Base-by-base conservation (phyloP, 2,888 invertebrate genomes). In the Campoplex capitator region DNA sequence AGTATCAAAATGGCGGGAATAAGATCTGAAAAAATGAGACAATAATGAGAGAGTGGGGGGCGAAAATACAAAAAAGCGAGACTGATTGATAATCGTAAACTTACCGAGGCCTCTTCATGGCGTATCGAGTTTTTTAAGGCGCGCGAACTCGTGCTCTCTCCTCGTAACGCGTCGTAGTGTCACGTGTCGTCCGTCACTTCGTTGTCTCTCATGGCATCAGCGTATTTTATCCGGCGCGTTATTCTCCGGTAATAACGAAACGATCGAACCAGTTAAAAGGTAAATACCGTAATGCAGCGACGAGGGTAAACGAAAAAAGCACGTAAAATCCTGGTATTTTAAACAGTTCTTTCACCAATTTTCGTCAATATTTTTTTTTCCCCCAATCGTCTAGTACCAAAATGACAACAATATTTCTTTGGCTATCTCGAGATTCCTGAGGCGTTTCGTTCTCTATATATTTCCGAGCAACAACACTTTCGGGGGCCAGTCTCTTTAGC, bases 21-120 rank as follows among this genome's bases (percentile, higher is more conserved):
- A 9, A 42, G 9, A 42, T 6, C 42, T 6, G 42, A 42, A 42
- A 42, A 42, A 42, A 38, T 38, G 38, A 42, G 9, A 42, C 6
- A 9, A 42, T 7, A 42, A 9, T 0, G 42, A 42, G 1, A 42
- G 9, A 42, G 42, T 0, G 42, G 9, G 42, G 6, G 38, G 38
- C 38, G 38, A 38, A 38, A 38, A 38, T 18, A 75, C 7, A 32
- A 62, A 75, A 1, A 32, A 62, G 18, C 8, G 23, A 56, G n/a
- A 54, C n/a, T 16, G 38, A 73, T 56, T 6, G 51, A 56, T 54
- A 4, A 16, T 23, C 8, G 35, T 56, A 82, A 86, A 92, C 93
- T 93, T 86, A 93, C 93, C 93, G 93, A 86, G 93, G 93, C 91
- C 90, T 93, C 92, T 92, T 93, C 93, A 93, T 93, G 92, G 89